Evolutionary conservation across 2,888 invertebrate genomes (phyloP), one percentile per base, ranked within the genome.

Genomic region (Harpalus rubripes): DNA sequence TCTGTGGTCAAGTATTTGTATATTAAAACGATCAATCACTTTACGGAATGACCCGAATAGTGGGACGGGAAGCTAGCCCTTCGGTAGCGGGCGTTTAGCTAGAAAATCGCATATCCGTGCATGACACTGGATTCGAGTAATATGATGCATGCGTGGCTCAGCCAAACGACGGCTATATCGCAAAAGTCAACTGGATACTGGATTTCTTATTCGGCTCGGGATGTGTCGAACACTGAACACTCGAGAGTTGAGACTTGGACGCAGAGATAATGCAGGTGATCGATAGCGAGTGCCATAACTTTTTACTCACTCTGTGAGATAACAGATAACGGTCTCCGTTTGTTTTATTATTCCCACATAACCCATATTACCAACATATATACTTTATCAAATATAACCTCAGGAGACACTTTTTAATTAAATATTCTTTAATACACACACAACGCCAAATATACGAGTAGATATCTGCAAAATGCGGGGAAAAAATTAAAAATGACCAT

Each of bases 1-100:
- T 90, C 90, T 90, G 90, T 91, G 91, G 91, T 91, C 91, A 91
- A 91, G 91, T 91, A 91, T 91, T 91, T 91, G 91, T 91, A 91
- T 91, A 91, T 91, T 91, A 91, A 90, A 91, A 89, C 91, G 91
- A 91, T 91, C 91, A 91, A 91, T 91, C 91, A 91, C 91, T 90
- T 89, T 89, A 90, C 90, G 90, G 89, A 90, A 91, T 91, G 90
- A 91, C 88, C 87, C 85, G 80, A 84, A 84, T 84, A 84, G 78
- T 84, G 61, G 76, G 63, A 78, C 22, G 84, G 78, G 65, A 84
- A 63, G 76, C 65, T 76, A 7, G 61, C 59, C 84, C 84, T 84
- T 56, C 41, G 44, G 78, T 58, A 68, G 16, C 39, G 72, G 39
- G 82, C 15, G 16, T 44, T 74, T 44, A 18, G 16, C 44, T 12